Evolutionary conservation across 2,113 vertebrate species (phyloP).

Genomic region (Brachirus orientalis): DNA sequence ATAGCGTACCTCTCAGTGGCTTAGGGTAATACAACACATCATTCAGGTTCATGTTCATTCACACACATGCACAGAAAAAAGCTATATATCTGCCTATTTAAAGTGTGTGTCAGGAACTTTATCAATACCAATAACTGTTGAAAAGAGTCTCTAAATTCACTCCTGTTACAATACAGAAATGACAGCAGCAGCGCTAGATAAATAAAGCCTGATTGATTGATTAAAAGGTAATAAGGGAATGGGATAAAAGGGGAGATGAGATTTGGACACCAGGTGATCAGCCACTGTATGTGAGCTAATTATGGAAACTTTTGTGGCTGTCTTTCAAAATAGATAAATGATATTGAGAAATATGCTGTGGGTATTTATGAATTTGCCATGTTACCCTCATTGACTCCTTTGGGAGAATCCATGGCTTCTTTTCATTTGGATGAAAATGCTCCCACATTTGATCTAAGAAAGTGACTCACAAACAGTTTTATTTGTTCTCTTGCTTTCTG

Average conservation of each 20-base stretch:
- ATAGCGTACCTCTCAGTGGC: constrained; percentile 22
- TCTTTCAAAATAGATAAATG: not conserved
- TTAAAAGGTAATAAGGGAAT: constrained; percentile 9
- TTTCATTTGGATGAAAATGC: constrained; percentile 5
- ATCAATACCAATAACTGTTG: constrained; percentile 49
- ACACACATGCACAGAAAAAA: not conserved
- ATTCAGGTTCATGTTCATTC: not conserved
- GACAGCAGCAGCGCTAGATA: too few species aligned
- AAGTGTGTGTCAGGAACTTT: constrained; percentile 35
- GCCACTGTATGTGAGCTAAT: not conserved
- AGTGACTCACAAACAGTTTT: constrained; percentile 6
- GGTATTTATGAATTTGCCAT: not conserved
- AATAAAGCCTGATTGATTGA: too few species aligned
- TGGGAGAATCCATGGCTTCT: not conserved
- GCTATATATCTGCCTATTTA: constrained; percentile 25
- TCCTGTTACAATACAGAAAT: too few species aligned
- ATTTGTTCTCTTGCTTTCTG: not conserved
- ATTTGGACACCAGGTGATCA: constrained; percentile 22
- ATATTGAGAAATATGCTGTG: not conserved
- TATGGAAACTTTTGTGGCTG: not conserved
- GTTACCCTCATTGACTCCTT: not conserved
- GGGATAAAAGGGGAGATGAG: not conserved
- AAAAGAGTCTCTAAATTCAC: constrained; percentile 34
- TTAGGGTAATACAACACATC: constrained; percentile 25
- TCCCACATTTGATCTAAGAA: not conserved